Evolutionary conservation across 2,888 invertebrate species (phyloP).

Genomic region (Melanchra persicariae): DNA sequence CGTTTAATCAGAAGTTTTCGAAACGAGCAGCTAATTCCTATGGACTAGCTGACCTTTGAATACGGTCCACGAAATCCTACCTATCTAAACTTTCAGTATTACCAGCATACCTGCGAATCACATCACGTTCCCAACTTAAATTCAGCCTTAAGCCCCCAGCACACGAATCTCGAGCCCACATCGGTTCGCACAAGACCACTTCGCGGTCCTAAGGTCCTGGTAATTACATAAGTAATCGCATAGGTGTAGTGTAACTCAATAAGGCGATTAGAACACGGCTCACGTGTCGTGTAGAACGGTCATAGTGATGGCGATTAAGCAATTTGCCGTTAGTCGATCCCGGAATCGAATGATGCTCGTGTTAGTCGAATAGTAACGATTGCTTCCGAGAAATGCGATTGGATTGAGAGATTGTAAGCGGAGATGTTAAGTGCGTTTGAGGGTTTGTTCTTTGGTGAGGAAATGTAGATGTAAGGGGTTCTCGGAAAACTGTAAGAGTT

Average conservation of each 20-base stretch:
- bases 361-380: constrained; percentile 49
- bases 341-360: constrained; percentile 49
- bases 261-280: constrained; percentile 72
- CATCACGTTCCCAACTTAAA: constrained; percentile 51
- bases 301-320: constrained; percentile 63
- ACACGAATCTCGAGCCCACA: constrained; percentile 30
- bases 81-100: constrained; percentile 3
- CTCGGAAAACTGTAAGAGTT: neutral
- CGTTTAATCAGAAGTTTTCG: neutral
- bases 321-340: constrained; percentile 60
- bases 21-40: neutral
- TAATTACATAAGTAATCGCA: constrained; percentile 71
- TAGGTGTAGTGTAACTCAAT: constrained; percentile 72
- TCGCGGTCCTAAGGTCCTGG: constrained; percentile 60
- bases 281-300: constrained; percentile 67
- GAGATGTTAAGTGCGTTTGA: constrained; percentile 4
- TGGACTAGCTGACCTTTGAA: constrained; percentile 1
- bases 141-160: constrained; percentile 23
- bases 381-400: constrained; percentile 39
- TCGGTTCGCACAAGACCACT: constrained; percentile 50
- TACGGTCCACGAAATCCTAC: neutral
- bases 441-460: constrained; percentile 5
- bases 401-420: constrained; percentile 40
- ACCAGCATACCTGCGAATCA: constrained; percentile 15
- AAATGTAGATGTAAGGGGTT: neutral